Evolutionary conservation across 2,888 invertebrate species (phyloP).

Genomic region (Agrochola lychnidis): DNA sequence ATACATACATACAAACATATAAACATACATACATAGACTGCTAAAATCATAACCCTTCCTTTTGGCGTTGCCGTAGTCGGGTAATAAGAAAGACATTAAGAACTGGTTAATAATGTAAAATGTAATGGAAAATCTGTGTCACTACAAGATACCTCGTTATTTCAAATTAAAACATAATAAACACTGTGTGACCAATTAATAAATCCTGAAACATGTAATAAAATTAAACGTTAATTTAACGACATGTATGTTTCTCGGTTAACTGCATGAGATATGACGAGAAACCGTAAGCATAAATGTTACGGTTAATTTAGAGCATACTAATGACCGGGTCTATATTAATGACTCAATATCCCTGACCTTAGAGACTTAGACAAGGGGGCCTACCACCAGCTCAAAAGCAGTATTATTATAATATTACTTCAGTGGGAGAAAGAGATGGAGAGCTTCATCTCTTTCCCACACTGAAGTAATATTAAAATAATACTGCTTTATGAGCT

Average conservation of each 20-base stretch:
- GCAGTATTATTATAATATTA: too few relatives aligned
- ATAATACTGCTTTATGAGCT: too few relatives aligned
- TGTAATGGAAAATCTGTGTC: constrained; percentile 2
- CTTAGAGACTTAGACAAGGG: constrained; percentile 19
- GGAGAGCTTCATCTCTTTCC: too few relatives aligned
- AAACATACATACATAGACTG: too few relatives aligned
- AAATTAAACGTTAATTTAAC: constrained; percentile 19
- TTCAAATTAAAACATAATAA: constrained; percentile 16
- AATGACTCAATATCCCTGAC: constrained; percentile 42
- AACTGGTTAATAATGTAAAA: not conserved
- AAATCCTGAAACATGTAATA: constrained; percentile 6
- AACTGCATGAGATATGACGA: constrained; percentile 27
- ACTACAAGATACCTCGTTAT: not conserved
- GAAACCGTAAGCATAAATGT: constrained; percentile 33
- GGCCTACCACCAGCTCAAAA: too few relatives aligned
- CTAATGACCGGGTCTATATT: constrained; percentile 39
- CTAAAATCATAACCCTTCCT: too few relatives aligned
- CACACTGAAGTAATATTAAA: too few relatives aligned
- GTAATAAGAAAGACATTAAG: not conserved
- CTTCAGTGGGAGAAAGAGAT: too few relatives aligned
- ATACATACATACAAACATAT: too few relatives aligned
- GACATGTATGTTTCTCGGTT: constrained; percentile 33
- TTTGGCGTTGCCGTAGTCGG: too few relatives aligned
- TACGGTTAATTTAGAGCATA: constrained; percentile 38
- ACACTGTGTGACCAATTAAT: constrained; percentile 11